Evolutionary conservation across 2,888 invertebrate species (phyloP), one percentile per base, ranked within the genome.

Genomic region (Drosophila austrosaltans): DNA sequence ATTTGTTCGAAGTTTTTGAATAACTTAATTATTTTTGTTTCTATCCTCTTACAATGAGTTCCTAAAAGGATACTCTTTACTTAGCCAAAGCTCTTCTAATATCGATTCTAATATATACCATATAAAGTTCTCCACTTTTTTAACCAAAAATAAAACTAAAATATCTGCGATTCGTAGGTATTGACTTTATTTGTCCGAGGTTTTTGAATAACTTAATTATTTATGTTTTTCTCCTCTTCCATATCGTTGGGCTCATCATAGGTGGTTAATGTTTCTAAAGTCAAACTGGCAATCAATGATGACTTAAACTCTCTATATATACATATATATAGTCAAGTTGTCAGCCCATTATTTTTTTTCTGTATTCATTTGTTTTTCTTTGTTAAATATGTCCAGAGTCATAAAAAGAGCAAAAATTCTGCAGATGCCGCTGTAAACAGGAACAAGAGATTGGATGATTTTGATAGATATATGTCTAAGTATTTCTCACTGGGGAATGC

Each of bases 321-420:
- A 16, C 16, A 16, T 1, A 16, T 22, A 0, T 2, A 22, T 10
- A 48, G 0, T 25, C 48, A 25, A 48, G 12, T 48, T 12, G 48
- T 36, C 1, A 36, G 36, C 36, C 36, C 36, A 36, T 36, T 36
- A 3, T 10, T 8, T 36, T 4, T 3, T 32, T 32, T 4, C 6
- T 16, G 16, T 16, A 16, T 16, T 16, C 28, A 28, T 28, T 36
- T 8, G 8, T 36, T 36, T 8, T 36, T 36, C 8, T 36, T 3
- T 4, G 32, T 4, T 32, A 5, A 8, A 4, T 36, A 8, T 36
- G 36, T 48, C 48, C 48, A 48, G 48, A 25, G 3, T 22, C 25
- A 48, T 48, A 25, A 48, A 48, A 48, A 25, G 22, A 48, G 22
- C 22, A 48, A 48, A 48, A 12, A 48, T 25, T 48, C 48, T 4